Conservation (phyloP, 2,113 vertebrate genomes). For the Microtus richardsoni region DNA sequence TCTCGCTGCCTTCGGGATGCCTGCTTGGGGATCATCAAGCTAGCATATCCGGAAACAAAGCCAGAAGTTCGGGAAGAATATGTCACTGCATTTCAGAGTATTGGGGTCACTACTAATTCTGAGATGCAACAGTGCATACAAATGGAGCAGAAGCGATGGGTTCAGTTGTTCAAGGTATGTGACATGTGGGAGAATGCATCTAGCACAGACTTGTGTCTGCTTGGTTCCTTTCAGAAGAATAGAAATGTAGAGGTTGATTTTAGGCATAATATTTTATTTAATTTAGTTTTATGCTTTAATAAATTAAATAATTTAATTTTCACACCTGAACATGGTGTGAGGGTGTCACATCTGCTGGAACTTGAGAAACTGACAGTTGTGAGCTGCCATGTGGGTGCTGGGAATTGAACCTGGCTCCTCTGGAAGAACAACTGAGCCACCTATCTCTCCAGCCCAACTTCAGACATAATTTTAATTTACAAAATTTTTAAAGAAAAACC, state of each 20-base stretch:
- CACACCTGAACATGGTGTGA: no score
- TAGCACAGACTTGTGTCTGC: background rate
- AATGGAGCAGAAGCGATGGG: conserved; percentile 95
- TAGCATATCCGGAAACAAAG: conserved; percentile 97
- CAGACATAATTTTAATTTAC: background rate
- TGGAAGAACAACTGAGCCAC: no score
- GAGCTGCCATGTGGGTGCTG: no score
- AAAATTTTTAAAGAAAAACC: background rate
- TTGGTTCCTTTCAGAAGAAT: background rate
- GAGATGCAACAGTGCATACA: conserved; percentile 95
- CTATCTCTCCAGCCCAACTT: background rate
- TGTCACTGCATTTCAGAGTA: conserved; percentile 93
- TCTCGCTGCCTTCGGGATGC: conserved; percentile 97
- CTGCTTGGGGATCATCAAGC: conserved; percentile 97
- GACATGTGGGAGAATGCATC: background rate
- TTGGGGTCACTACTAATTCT: conserved; percentile 93
- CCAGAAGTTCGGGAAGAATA: conserved; percentile 96
- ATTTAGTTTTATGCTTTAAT: no score
- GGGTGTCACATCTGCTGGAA: no score
- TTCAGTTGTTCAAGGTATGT: conserved; percentile 97
- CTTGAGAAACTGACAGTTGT: no score
- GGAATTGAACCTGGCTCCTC: no score
- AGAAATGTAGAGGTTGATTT: background rate
- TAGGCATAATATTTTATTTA: background rate
- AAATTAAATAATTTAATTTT: no score